These are phyloP conservation scores for Sisyra terminalis DNA, from an alignment of 2,888 invertebrate species.

Conservation along the genomic window DNA sequence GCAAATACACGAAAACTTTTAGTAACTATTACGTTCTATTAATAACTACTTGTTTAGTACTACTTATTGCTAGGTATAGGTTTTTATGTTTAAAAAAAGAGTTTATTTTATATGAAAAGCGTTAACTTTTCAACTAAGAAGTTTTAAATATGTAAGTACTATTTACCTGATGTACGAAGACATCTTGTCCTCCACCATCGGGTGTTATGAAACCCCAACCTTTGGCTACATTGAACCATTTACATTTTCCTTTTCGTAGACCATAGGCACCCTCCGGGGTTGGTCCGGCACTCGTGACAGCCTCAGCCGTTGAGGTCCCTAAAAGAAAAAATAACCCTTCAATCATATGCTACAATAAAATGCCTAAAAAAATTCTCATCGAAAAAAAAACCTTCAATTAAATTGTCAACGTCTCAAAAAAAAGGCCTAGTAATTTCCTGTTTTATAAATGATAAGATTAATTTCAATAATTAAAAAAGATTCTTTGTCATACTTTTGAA, in stretches of 20 bases:
- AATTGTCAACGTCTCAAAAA: not conserved
- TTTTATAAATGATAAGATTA: too few relatives aligned
- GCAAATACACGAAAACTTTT: too few relatives aligned
- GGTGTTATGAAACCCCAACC: constrained; percentile 92
- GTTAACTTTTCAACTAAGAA: too few relatives aligned
- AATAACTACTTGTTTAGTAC: too few relatives aligned
- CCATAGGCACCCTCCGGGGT: constrained; percentile 33
- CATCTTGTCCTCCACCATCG: constrained; percentile 77
- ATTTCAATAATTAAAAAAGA: too few relatives aligned
- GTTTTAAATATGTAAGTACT: too few relatives aligned
- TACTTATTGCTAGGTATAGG: too few relatives aligned
- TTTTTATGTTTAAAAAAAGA: too few relatives aligned
- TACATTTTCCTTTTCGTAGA: constrained; percentile 64
- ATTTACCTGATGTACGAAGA: constrained; percentile 87
- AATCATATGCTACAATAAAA: not conserved
- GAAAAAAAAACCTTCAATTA: not conserved
- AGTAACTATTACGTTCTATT: too few relatives aligned
- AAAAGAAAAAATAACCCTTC: constrained; percentile 12
- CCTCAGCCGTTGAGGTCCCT: constrained; percentile 29
- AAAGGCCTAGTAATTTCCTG: not conserved
- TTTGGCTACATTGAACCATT: constrained; percentile 93
- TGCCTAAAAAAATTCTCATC: not conserved
- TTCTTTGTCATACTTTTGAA: too few relatives aligned
- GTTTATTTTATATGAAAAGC: too few relatives aligned
- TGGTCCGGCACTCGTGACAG: constrained; percentile 25